These are phyloP conservation scores for Physella acuta DNA, from an alignment of 1,140 invertebrate species.

Conservation along the genomic window DNA sequence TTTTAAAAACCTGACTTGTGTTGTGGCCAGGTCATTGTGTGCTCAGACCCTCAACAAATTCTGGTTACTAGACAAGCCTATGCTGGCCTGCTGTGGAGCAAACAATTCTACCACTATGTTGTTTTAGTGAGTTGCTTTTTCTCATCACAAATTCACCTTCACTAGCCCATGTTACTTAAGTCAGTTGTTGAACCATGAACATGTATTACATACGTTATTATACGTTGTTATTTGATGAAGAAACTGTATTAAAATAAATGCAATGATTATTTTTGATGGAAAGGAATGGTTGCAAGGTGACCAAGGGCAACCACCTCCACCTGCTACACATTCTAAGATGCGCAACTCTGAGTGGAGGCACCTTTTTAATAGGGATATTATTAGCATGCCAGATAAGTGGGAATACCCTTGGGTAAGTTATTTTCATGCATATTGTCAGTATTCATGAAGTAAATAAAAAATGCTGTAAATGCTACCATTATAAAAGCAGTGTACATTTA, in stretches of 20 bases:
- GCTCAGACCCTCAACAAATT: conserved; percentile 34
- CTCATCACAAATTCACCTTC: background rate
- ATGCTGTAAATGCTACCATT: no score
- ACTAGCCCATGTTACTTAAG: no score
- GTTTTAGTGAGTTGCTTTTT: conserved; percentile 25
- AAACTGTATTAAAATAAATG: background rate
- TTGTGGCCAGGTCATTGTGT: conserved; percentile 46
- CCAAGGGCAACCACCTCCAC: conserved; percentile 41
- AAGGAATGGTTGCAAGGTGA: conserved; percentile 57
- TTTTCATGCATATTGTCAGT: no score
- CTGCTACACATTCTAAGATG: conserved; percentile 27
- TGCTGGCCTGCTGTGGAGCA: conserved; percentile 60
- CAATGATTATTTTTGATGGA: no score
- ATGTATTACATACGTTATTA: no score
- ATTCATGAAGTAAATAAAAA: no score
- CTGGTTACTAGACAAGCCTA: conserved; percentile 56
- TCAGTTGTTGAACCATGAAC: no score
- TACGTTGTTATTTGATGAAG: no score
- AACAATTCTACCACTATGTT: conserved; percentile 61
- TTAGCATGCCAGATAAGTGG: conserved; percentile 63
- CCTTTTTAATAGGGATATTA: conserved; percentile 58
- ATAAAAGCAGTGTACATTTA: background rate
- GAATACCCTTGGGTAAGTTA: conserved; percentile 62
- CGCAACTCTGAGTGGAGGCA: conserved; percentile 59
- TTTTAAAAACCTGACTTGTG: no score